These are phyloP conservation scores for Sus scrofa DNA, from an alignment of 2,113 vertebrate genomes.

Conservation along the genomic window T2T-Sscrofa CM000819.6:28291501-28292000, in stretches of 20 bases:
- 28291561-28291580: not conserved
- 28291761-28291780: not conserved
- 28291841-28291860: not conserved
- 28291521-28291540: not conserved
- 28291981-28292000: no score
- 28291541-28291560: not conserved
- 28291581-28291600: not conserved
- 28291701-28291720: not conserved
- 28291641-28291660: not conserved
- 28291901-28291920: not conserved
- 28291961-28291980: no score
- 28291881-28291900: not conserved
- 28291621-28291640: not conserved
- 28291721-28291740: not conserved
- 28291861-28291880: not conserved
- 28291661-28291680: not conserved
- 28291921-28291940: not conserved
- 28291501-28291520: not conserved
- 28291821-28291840: not conserved
- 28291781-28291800: not conserved
- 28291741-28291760: not conserved
- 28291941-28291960: not conserved
- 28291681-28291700: not conserved
- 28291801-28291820: not conserved
- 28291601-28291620: not conserved